phyloP scores from a whole-genome alignment of 2,888 invertebrate genomes.

The Synergus japonicus region DNA sequence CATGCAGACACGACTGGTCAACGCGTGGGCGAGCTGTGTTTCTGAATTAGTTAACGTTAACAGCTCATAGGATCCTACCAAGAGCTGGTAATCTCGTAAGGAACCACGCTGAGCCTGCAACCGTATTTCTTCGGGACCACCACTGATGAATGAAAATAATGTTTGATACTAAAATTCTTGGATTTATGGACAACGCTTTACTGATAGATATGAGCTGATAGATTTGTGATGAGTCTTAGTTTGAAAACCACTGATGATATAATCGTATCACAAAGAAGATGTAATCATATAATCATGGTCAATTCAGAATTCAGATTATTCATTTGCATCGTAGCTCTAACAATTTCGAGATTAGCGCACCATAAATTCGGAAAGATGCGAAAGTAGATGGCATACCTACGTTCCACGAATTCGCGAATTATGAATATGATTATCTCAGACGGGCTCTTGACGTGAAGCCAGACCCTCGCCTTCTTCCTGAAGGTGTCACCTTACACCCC shows the following conservation, averaged over 20 bases:
- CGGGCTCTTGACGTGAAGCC: slow-evolving; percentile 69
- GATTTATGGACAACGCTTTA: slow-evolving; percentile 17
- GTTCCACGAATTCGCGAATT: slow-evolving; percentile 73
- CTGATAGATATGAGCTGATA: background rate
- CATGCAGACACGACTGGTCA: slow-evolving; percentile 48
- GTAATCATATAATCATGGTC: no score
- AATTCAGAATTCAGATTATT: background rate
- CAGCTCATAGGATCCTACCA: slow-evolving; percentile 47
- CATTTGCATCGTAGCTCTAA: background rate
- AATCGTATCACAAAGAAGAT: no score
- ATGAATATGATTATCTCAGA: slow-evolving; percentile 74
- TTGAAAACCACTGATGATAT: no score
- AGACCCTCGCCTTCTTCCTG: slow-evolving; percentile 62
- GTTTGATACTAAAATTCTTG: background rate
- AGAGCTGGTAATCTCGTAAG: slow-evolving; percentile 37
- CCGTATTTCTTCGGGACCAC: slow-evolving; percentile 35
- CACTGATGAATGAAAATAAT: slow-evolving; percentile 31
- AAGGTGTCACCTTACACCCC: slow-evolving; percentile 74
- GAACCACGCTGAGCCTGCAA: slow-evolving; percentile 38
- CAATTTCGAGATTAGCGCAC: slow-evolving; percentile 40
- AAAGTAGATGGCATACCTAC: slow-evolving; percentile 54
- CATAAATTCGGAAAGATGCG: slow-evolving; percentile 48
- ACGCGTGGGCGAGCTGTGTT: slow-evolving; percentile 53
- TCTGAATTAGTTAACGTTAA: slow-evolving; percentile 56
- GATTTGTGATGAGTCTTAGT: slow-evolving; percentile 17